phyloP scores from a whole-genome alignment of 2,888 invertebrate genomes.

The Cerastis leucographa region DNA sequence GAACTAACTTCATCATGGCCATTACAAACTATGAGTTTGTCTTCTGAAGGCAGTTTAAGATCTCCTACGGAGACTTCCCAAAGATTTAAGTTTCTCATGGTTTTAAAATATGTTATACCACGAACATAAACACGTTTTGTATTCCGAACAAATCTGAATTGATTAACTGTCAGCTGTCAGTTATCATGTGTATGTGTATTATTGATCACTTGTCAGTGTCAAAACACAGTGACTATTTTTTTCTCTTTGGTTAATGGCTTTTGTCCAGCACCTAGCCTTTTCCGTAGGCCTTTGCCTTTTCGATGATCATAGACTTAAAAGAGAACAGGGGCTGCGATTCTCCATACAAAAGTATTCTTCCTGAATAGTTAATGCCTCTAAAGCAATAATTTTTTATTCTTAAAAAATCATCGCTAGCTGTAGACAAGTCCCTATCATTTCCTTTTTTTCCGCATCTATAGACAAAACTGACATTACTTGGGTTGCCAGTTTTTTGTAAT shows the following conservation, averaged over 20 bases:
- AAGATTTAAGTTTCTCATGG: conserved; percentile 84
- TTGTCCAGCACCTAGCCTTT: too few species aligned
- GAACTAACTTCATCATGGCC: conserved; percentile 80
- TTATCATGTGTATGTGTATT: neutral
- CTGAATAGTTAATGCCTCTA: too few species aligned
- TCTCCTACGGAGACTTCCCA: conserved; percentile 80
- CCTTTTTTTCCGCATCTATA: too few species aligned
- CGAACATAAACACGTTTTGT: conserved; percentile 57
- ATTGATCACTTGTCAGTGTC: neutral
- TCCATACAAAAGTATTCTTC: too few species aligned
- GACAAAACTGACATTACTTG: too few species aligned
- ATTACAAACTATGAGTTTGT: conserved; percentile 76
- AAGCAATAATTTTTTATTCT: too few species aligned
- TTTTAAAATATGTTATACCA: conserved; percentile 45
- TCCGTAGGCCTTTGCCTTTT: too few species aligned
- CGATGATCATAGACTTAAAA: too few species aligned
- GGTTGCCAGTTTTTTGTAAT: too few species aligned
- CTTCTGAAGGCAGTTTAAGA: conserved; percentile 69
- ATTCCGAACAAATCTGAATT: conserved; percentile 18
- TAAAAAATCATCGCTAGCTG: too few species aligned
- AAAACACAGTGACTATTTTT: neutral
- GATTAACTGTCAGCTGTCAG: conserved; percentile 4
- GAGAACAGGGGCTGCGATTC: too few species aligned
- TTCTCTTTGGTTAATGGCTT: neutral
- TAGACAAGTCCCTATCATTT: too few species aligned